Evolutionary conservation across 2,797 vertebrate genomes (phyloP), one percentile per base, ranked within the genome.

Genomic region (Urocyon cinereoargenteus): DNA sequence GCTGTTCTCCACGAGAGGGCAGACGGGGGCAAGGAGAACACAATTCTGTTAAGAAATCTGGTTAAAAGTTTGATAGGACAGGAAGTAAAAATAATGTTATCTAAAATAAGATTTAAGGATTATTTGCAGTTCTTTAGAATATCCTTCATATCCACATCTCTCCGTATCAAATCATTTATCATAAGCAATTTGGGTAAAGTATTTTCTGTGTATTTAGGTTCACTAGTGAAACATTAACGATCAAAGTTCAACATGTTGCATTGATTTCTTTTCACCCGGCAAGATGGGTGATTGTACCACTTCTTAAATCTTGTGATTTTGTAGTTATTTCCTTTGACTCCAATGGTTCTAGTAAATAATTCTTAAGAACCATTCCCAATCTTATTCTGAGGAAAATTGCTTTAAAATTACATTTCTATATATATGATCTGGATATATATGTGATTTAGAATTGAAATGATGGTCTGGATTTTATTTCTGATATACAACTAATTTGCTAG

Each of bases 1-100:
- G n/a, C 24, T 91, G 59, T 24, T 95, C 36, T 94, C 95, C 97
- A 94, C 85, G 2, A 97, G 97, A 87, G 97, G 96, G 97, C 95
- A 98, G 97, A 53, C 83, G 86, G 93, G 68, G 64, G 78, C 62
- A 90, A 96, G 57, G 15, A 96, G 64, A 94, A 96, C 66, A 81
- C 40, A 79, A 79, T 3, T 7, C 18, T 86, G 31, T 40, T 24
- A 53, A 34, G 19, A 85, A 90, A 24, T 64, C 61, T 61, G 61
- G 21, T 91, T 86, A 49, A 89, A 92, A 66, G n/a, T 61, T 79
- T 86, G 49, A 36, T 73, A 90, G 57, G 53, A 86, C 57, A 91
- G 45, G 16, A 95, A 90, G 61, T 77, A 24, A 88, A 97, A 78
- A 82, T 49, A 51, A 28, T 40, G 78, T 24, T 57, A 15, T 55